A percentile compares a stretch with the other conserved stretches of the same genome.
phyloP scores from a whole-genome alignment of 2,888 invertebrate genomes.

The Gibbula magus region DNA sequence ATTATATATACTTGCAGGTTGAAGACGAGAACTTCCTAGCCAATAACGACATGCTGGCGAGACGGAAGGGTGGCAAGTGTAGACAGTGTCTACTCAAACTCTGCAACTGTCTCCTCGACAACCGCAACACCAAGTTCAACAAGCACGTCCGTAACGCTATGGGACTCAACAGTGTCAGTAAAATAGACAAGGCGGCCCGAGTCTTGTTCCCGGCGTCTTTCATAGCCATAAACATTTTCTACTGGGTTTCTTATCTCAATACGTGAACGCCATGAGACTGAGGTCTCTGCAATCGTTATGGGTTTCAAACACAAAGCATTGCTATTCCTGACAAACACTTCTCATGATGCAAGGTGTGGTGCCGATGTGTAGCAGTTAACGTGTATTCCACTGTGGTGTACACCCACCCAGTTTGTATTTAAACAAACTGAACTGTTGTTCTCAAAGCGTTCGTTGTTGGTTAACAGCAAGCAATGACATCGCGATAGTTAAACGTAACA shows the following conservation, averaged over 20 bases:
- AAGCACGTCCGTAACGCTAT: slow-evolving; percentile 47
- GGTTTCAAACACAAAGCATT: background rate
- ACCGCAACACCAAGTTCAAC: slow-evolving; percentile 44
- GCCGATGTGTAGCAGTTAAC: no score
- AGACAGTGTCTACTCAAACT: slow-evolving; percentile 27
- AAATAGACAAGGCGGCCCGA: slow-evolving; percentile 87
- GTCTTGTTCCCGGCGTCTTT: slow-evolving; percentile 90
- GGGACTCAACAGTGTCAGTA: slow-evolving; percentile 84
- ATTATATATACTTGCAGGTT: background rate
- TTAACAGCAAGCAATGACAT: no score
- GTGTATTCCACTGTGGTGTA: no score
- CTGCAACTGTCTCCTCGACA: slow-evolving; percentile 39
- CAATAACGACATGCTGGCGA: background rate
- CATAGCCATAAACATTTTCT: slow-evolving; percentile 88
- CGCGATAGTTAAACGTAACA: no score
- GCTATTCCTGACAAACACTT: no score
- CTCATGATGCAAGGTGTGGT: no score
- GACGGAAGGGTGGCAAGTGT: background rate
- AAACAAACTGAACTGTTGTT: no score
- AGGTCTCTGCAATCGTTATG: background rate
- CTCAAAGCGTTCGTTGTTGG: no score
- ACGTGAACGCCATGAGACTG: background rate
- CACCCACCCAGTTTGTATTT: no score
- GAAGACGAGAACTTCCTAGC: background rate
- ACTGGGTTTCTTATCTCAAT: slow-evolving; percentile 80